Conservation (phyloP, 2,888 invertebrate species). For the Lasioglossum vierecki region DNA sequence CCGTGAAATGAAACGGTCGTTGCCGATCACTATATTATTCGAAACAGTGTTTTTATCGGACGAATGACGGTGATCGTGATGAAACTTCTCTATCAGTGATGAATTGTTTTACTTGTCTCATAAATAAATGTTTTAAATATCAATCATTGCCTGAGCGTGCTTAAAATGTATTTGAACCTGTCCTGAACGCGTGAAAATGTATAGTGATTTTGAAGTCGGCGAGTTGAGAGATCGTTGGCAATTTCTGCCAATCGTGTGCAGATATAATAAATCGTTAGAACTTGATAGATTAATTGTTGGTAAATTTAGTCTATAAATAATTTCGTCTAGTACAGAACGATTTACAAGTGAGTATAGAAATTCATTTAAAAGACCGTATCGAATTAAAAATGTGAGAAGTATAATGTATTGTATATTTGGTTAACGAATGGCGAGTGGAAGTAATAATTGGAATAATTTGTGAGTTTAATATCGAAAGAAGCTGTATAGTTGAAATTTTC, state of each 20-base stretch:
- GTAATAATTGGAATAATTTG: not conserved
- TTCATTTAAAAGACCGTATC: not conserved
- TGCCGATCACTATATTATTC: not conserved
- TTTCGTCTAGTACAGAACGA: not conserved
- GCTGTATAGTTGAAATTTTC: not conserved
- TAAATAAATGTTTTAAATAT: not conserved
- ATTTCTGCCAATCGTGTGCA: not conserved
- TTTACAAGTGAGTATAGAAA: not conserved
- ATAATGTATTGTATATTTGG: not conserved
- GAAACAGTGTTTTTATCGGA: not conserved
- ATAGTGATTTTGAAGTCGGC: not conserved
- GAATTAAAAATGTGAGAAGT: not conserved
- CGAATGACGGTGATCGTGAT: not conserved
- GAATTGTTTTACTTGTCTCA: not conserved
- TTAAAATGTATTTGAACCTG: not conserved
- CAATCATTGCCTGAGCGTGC: not conserved
- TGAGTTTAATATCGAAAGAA: not conserved
- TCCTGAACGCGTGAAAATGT: not conserved
- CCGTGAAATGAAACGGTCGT: not conserved
- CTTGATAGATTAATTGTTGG: not conserved
- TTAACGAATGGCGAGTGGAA: not conserved
- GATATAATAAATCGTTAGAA: not conserved
- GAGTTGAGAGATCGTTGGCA: not conserved
- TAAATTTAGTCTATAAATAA: not conserved
- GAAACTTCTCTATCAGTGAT: not conserved